Percentiles rank a stretch among this genome's conserved stretches.
These are phyloP conservation scores for Prinia subflava DNA, from an alignment of 2,113 vertebrate species.

Conservation along the genomic window DNA sequence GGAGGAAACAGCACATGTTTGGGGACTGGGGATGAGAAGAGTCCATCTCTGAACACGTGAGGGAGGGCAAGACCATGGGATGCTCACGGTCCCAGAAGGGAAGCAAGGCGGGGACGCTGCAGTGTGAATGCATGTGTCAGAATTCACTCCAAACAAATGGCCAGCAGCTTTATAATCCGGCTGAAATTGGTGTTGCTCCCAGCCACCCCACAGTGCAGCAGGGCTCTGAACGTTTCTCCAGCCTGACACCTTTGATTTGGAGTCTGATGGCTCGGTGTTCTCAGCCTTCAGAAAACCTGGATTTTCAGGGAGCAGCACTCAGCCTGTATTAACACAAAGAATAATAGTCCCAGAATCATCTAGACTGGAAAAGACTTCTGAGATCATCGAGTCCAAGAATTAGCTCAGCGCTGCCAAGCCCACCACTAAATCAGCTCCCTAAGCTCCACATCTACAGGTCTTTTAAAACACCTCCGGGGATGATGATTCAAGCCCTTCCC, in stretches of 20 bases:
- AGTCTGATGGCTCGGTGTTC: neutral
- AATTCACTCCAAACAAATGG: neutral
- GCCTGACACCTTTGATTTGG: neutral
- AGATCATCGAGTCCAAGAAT: neutral
- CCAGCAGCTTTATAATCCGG: neutral
- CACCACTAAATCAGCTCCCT: neutral
- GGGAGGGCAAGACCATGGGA: neutral
- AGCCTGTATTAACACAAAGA: neutral
- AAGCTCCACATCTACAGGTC: neutral
- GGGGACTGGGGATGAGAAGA: neutral
- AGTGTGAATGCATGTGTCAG: neutral
- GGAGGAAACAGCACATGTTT: fast-evolving
- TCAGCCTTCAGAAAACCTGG: neutral
- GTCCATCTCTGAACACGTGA: neutral
- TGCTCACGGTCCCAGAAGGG: fast-evolving
- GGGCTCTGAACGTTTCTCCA: neutral
- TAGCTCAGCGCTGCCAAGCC: neutral
- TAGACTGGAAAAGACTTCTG: neutral
- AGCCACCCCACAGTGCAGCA: neutral
- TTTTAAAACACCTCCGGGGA: neutral
- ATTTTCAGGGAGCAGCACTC: neutral
- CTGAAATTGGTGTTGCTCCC: neutral
- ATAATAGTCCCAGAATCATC: neutral
- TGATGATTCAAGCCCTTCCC: neutral
- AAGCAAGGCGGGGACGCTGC: neutral